Percentiles rank a stretch among this genome's conserved stretches.
Conservation (phyloP, 1,140 invertebrate species). For the Drosophila tsacasi region DNA sequence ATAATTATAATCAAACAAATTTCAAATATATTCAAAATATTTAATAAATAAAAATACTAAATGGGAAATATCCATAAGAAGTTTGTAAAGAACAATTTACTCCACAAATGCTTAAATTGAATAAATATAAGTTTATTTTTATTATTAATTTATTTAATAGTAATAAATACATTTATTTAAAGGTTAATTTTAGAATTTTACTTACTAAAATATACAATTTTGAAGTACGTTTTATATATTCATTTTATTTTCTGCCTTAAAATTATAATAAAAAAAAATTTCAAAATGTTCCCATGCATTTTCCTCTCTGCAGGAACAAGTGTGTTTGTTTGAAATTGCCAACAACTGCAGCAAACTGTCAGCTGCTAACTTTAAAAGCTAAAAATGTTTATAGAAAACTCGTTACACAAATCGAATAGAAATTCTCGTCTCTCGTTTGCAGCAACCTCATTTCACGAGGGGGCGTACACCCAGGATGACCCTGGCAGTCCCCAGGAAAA, state of each 20-base stretch:
- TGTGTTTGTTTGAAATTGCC: constrained; percentile 26
- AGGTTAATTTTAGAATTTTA: background rate
- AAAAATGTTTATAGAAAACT: constrained; percentile 83
- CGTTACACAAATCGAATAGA: constrained; percentile 82
- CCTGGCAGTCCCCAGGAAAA: constrained; percentile 31
- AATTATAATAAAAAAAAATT: background rate
- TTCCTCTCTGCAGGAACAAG: constrained; percentile 9
- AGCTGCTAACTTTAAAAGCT: constrained; percentile 79
- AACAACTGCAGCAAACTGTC: constrained; percentile 57
- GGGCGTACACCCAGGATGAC: constrained; percentile 24
- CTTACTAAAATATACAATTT: no score
- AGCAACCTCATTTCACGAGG: constrained; percentile 49
- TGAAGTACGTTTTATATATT: background rate
- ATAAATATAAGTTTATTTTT: background rate
- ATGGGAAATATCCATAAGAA: background rate
- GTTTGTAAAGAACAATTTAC: background rate
- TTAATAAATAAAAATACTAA: background rate
- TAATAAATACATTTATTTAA: background rate
- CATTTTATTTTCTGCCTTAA: background rate
- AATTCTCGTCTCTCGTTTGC: constrained; percentile 47
- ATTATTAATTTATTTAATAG: background rate
- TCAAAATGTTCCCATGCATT: background rate
- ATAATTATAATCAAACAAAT: background rate
- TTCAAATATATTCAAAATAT: background rate
- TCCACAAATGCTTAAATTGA: background rate